Evolutionary conservation across 2,797 vertebrate species (phyloP).

Genomic region (Diplodus sargus): DNA sequence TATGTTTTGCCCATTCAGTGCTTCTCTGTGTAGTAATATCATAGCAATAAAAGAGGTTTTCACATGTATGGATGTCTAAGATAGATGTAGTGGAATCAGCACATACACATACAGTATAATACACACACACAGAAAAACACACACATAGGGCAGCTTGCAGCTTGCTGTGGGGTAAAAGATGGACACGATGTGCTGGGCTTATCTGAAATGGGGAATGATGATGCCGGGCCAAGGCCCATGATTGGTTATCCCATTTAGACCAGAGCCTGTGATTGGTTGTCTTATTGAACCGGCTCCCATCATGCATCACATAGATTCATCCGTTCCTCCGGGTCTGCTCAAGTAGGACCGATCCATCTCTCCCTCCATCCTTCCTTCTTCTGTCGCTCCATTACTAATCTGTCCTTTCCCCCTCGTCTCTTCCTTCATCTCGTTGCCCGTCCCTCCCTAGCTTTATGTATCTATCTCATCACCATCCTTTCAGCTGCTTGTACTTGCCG

Average conservation of each 20-base stretch:
- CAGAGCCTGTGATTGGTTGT: slow-evolving; percentile 75
- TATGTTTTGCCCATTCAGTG: slow-evolving; percentile 59
- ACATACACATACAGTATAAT: not conserved
- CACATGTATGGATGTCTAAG: slow-evolving; percentile 57
- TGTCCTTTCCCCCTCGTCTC: slow-evolving; percentile 52
- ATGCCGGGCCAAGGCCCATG: slow-evolving; percentile 58
- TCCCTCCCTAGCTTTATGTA: slow-evolving; percentile 48
- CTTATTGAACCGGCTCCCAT: slow-evolving; percentile 61
- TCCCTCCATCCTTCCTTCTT: slow-evolving; percentile 51
- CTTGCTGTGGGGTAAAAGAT: slow-evolving; percentile 61
- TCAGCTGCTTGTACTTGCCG: slow-evolving; percentile 40
- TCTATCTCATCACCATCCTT: slow-evolving; percentile 61
- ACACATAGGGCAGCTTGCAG: slow-evolving; percentile 27
- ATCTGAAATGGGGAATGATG: slow-evolving; percentile 73
- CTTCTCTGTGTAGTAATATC: slow-evolving; percentile 57
- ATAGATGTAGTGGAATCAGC: slow-evolving; percentile 43
- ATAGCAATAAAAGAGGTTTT: slow-evolving; percentile 28
- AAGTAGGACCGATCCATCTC: slow-evolving; percentile 68
- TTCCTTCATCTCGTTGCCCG: slow-evolving; percentile 58
- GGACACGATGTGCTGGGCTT: slow-evolving; percentile 57
- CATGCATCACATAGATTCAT: slow-evolving; percentile 77
- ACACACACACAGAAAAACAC: slow-evolving; percentile 20
- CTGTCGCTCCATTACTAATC: slow-evolving; percentile 61
- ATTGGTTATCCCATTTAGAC: slow-evolving; percentile 79
- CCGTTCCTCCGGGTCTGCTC: slow-evolving; percentile 62